Evolutionary conservation across 2,888 invertebrate species (phyloP), one percentile per base, ranked within the genome.

Genomic region (Cataglyphis rosenhaueri): DNA sequence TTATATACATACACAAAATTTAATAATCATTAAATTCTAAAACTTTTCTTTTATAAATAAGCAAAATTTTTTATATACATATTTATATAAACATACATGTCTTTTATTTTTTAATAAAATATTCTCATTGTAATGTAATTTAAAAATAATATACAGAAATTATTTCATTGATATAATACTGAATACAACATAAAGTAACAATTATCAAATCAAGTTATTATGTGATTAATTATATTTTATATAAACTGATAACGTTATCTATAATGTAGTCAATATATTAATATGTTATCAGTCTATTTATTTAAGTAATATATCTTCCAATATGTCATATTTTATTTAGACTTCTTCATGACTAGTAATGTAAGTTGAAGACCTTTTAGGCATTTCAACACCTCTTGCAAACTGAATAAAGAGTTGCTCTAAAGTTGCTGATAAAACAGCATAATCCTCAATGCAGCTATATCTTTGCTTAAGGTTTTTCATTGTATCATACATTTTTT

Each of bases 401-500:
- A 94, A 94, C 71, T 94, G 92, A 61, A 94, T 91, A 71, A 94
- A 94, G 48, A 94, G 85, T 82, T 94, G 94, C 70, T 94, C 94
- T 44, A 94, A 88, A 3, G 94, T 94, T 15, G 94, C 93, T 5
- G 94, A 94, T 55, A 94, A 85, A 71, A 94, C 92, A 0, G 93
- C 92, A 35, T 92, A 94, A 87, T 94, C 94, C 35, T 94, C 93
- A 68, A 94, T 92, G 55, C 93, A 93, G 44, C 85, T 83, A 81
- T 92, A 92, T 38, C 88, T 89, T n/a, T 83, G 84, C 73, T 92
- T 94, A 29, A 94, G 44, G 44, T 87, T 85, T 38, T 92, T 91
- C 92, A 94, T 92, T 61, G 91, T 90, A 38, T 84, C 84, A 81
- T 94, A 94, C 94, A 94, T 94, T 44, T 88, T 90, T 57, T 92